These are phyloP conservation scores for Empis stercorea DNA, from an alignment of 2,888 invertebrate species.

Conservation along the genomic window DNA sequence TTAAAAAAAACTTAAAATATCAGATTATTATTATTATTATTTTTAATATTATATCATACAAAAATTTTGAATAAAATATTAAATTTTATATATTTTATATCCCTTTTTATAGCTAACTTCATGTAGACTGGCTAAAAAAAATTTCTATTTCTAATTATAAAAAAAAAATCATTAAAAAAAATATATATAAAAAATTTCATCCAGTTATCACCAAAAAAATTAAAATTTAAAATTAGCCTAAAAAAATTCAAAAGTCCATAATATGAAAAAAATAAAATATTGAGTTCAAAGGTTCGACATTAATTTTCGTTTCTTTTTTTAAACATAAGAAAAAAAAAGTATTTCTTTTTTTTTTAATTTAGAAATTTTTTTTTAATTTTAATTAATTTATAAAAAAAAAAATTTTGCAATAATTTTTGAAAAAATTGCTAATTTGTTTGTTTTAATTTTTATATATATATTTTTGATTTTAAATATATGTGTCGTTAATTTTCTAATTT, in stretches of 20 bases:
- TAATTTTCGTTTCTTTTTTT: too few relatives aligned
- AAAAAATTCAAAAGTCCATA: background rate
- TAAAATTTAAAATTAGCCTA: background rate
- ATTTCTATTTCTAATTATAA: background rate
- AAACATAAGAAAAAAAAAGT: too few relatives aligned
- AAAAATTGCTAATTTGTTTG: too few relatives aligned
- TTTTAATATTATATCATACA: background rate
- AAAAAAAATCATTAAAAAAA: background rate
- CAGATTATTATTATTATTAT: background rate
- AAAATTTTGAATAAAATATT: background rate
- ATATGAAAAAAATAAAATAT: too few relatives aligned
- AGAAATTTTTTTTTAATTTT: too few relatives aligned
- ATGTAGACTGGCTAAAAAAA: conserved; percentile 27
- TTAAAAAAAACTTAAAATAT: background rate
- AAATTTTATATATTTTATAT: conserved; percentile 13
- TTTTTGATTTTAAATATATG: too few relatives aligned
- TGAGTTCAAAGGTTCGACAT: background rate
- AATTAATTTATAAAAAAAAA: too few relatives aligned
- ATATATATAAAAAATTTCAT: background rate
- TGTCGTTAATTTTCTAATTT: too few relatives aligned
- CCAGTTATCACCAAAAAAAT: background rate
- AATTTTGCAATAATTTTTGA: too few relatives aligned
- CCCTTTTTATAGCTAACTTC: conserved; percentile 35
- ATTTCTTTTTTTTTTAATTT: too few relatives aligned
- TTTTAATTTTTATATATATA: too few relatives aligned